Conservation (phyloP, 2,113 vertebrate species). For the Charadrius vociferus region DNA sequence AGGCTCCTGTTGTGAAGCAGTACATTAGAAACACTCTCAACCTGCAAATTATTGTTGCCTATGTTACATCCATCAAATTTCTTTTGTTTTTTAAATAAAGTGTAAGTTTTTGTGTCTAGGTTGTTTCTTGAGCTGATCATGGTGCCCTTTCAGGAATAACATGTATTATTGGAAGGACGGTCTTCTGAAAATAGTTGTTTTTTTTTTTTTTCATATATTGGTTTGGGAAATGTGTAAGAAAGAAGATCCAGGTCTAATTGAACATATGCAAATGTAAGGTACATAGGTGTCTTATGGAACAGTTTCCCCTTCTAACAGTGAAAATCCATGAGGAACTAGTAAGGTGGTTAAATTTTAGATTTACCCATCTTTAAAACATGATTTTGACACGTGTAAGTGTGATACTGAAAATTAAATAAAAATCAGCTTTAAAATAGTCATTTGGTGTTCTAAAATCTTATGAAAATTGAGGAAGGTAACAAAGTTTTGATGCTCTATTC, state of each 20-base stretch:
- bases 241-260: not conserved
- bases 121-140: not conserved
- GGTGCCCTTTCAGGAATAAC: not conserved
- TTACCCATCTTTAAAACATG: not conserved
- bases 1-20: not conserved
- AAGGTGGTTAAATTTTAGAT: not conserved
- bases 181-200: not conserved
- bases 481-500: not conserved
- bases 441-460: not conserved
- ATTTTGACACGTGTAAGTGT: not conserved
- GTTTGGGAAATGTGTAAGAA: not conserved
- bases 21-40: not conserved
- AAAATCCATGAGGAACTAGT: not conserved
- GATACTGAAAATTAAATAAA: not conserved
- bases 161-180: not conserved
- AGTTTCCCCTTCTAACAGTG: not conserved
- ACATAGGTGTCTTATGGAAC: not conserved
- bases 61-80: not conserved
- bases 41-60: not conserved
- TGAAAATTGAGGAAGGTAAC: not conserved
- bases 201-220: not conserved
- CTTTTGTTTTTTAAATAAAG: not conserved
- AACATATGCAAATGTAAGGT: not conserved
- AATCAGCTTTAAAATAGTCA: not conserved
- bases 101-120: not conserved